Percentiles rank a stretch among this genome's conserved stretches.
Conservation (phyloP, 2,888 invertebrate species). For the Lasioglossum zephyrum region DNA sequence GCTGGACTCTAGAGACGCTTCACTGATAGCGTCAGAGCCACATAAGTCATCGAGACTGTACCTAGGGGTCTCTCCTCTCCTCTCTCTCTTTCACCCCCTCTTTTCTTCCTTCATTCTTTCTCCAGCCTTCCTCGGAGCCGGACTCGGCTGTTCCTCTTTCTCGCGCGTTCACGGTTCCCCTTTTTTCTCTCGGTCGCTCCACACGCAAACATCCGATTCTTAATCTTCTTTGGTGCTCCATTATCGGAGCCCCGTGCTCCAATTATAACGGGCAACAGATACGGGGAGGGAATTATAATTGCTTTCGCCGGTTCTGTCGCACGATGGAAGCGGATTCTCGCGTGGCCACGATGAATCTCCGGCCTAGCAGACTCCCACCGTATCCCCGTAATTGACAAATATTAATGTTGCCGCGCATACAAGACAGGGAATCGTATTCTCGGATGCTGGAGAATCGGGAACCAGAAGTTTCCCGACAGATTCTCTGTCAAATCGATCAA, state of each 20-base stretch:
- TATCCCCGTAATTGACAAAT: slow-evolving; percentile 63
- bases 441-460: not conserved
- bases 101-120: slow-evolving; percentile 9
- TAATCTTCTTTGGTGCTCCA: slow-evolving; percentile 83
- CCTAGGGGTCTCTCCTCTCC: slow-evolving; percentile 76
- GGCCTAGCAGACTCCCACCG: not conserved
- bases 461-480: slow-evolving; percentile 27
- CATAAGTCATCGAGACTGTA: slow-evolving; percentile 84
- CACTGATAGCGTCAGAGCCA: slow-evolving; percentile 84
- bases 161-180: slow-evolving; percentile 27
- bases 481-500: not conserved
- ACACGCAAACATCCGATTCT: slow-evolving; percentile 76
- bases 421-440: not conserved
- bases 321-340: slow-evolving; percentile 37
- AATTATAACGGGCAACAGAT: slow-evolving; percentile 81
- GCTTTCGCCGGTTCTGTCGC: slow-evolving; percentile 67
- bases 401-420: slow-evolving; percentile 55
- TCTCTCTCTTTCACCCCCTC: slow-evolving; percentile 24
- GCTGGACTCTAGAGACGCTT: slow-evolving; percentile 82
- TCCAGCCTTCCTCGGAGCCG: slow-evolving; percentile 21
- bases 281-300: slow-evolving; percentile 81
- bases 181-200: slow-evolving; percentile 28
- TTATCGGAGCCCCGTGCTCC: slow-evolving; percentile 80
- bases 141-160: slow-evolving; percentile 29
- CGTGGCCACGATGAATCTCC: slow-evolving; percentile 51